These are phyloP conservation scores for Ernsta delagoae DNA, from an alignment of 2,888 invertebrate species.

Conservation along the genomic window DNA sequence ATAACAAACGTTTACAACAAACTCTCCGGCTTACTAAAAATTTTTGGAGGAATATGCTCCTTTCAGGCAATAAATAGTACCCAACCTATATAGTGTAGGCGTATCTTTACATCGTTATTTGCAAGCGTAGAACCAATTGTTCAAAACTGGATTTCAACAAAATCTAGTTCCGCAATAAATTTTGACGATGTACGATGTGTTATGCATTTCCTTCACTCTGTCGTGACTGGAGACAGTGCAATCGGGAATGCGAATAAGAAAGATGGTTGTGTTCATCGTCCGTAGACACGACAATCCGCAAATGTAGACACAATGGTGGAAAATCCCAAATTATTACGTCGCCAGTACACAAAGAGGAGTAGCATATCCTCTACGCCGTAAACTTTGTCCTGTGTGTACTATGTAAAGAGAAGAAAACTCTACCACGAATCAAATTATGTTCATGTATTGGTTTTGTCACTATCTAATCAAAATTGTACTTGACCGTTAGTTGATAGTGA, in stretches of 20 bases:
- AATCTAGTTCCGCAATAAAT: slow-evolving; percentile 35
- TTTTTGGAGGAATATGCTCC: no score
- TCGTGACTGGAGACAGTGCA: slow-evolving; percentile 44
- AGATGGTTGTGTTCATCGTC: slow-evolving; percentile 40
- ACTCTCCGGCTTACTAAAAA: no score
- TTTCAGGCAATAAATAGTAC: no score
- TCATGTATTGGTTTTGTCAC: no score
- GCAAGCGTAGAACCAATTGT: background rate
- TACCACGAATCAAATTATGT: no score
- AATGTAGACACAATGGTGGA: slow-evolving; percentile 37
- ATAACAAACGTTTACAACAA: no score
- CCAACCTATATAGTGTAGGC: background rate
- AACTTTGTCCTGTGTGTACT: no score
- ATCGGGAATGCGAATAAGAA: slow-evolving; percentile 42
- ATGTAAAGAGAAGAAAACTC: no score
- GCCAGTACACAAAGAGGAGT: background rate
- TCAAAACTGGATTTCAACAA: slow-evolving; percentile 29
- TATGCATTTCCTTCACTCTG: slow-evolving; percentile 47
- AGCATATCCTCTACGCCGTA: no score
- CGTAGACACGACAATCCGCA: slow-evolving; percentile 40
- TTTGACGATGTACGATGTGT: slow-evolving; percentile 35
- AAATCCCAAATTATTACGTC: slow-evolving; percentile 23
- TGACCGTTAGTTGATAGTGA: no score
- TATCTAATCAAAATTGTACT: no score
- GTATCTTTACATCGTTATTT: background rate